A percentile compares a stretch with the other conserved stretches of the same genome.
These are phyloP conservation scores for Oeneis ivallda DNA, from an alignment of 2,888 invertebrate genomes.

Conservation along the genomic window DNA sequence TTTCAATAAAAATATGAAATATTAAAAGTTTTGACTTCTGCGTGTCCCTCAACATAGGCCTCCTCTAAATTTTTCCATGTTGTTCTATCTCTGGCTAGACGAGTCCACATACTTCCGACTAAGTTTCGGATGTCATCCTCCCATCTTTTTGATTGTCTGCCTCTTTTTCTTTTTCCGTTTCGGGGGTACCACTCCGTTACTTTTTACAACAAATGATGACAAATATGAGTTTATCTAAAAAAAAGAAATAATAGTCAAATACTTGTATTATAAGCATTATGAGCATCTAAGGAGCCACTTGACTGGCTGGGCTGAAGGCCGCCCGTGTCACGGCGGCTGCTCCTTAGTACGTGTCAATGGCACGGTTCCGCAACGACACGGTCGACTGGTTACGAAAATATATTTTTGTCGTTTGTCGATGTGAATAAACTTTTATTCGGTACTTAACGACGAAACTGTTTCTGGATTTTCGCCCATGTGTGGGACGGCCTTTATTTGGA, in stretches of 20 bases:
- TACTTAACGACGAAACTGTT: background rate
- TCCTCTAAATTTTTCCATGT: too few relatives aligned
- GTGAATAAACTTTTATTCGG: slow-evolving; percentile 3
- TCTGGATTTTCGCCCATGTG: background rate
- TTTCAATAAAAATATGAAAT: too few relatives aligned
- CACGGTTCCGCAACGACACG: slow-evolving; percentile 33
- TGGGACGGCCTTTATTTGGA: background rate
- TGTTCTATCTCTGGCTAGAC: too few relatives aligned
- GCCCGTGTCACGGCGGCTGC: slow-evolving; percentile 28
- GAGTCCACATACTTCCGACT: too few relatives aligned
- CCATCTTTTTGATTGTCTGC: too few relatives aligned
- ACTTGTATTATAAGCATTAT: background rate
- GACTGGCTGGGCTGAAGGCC: slow-evolving; percentile 26
- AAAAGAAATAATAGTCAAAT: background rate
- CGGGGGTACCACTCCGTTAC: too few relatives aligned
- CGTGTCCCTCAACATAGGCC: too few relatives aligned
- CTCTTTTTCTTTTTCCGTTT: too few relatives aligned
- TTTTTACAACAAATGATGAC: too few relatives aligned
- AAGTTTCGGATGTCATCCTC: too few relatives aligned
- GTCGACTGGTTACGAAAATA: slow-evolving; percentile 22
- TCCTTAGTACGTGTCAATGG: slow-evolving; percentile 37
- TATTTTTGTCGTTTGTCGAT: slow-evolving; percentile 11
- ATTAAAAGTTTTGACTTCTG: too few relatives aligned
- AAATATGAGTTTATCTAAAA: too few relatives aligned
- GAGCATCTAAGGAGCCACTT: background rate